Base-by-base conservation (phyloP, 1,140 invertebrate species). In the Temnothorax curvispinosus region DNA sequence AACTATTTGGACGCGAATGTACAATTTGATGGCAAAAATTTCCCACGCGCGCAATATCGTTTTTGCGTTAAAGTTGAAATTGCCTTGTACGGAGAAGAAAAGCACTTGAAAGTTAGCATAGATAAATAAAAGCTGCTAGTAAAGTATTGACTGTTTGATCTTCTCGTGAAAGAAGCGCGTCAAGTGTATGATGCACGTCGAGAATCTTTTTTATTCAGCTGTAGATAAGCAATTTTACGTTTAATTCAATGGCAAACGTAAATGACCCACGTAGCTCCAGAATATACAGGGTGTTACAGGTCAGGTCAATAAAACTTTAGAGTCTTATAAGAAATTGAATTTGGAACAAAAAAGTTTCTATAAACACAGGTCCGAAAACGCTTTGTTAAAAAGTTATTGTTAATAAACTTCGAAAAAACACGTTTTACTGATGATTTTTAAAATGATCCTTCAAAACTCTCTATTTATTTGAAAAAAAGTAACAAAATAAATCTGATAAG, bases 1-100 rank as follows among this genome's bases (percentile, higher is more conserved):
- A 72, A 82, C 72, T 72, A 72, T 82, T 58, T 78, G 18, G 44
- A 64, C 27, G 74, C 54, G 27, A 21, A 58, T 3, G 0, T 65
- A 35, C 47, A 21, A 47, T 67, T 52, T 67, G 44, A 54, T 6
- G 47, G 27, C 9, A 8, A 47, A 64, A 77, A 41, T 44, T 77
- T 60, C 35, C 18, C 47, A 64, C 27, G 9, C 35, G 9, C 44
- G 11, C 44, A 32, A 35, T 60, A 44, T 82, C 44, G 54, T 21
- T 52, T 52, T 65, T 21, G 27, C 4, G 8, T 74, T 35, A n/a
- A 47, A 41, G 27, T 35, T 58, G 27, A 32, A n/a, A 21, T 35
- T 21, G 52, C 6, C 52, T 58, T 8, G 3, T 3, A 52, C 21
- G 18, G 47, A 13, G 38, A 38, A 21, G 52, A 47, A 58, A 47